Evolutionary conservation across 2,888 invertebrate species (phyloP).

Genomic region (Leptinotarsa rubiginosa): DNA sequence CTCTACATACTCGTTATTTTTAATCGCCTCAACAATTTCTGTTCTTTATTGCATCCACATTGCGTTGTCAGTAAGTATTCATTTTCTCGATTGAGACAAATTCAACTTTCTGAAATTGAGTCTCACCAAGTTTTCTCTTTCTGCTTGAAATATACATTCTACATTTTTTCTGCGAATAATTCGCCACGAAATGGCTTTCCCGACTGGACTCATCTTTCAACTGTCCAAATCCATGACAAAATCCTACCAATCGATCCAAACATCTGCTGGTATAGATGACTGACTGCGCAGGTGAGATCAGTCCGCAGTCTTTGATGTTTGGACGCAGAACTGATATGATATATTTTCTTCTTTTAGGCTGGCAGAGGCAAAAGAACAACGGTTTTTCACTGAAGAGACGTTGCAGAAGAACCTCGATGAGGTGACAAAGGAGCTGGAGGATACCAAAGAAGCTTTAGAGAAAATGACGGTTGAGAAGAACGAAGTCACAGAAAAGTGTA

Average conservation of each 20-base stretch:
- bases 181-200: not conserved
- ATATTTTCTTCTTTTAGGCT: constrained; percentile 61
- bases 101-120: not conserved
- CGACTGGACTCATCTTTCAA: not conserved
- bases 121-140: not conserved
- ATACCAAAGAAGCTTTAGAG: constrained; percentile 39
- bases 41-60: too few relatives aligned
- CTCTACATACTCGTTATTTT: too few relatives aligned
- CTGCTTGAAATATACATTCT: not conserved
- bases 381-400: constrained; percentile 46
- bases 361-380: constrained; percentile 51
- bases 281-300: constrained; percentile 56
- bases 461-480: constrained; percentile 43
- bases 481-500: constrained; percentile 50
- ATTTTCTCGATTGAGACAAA: too few relatives aligned
- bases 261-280: constrained; percentile 36
- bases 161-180: not conserved
- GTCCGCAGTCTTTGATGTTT: constrained; percentile 50
- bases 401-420: constrained; percentile 42
- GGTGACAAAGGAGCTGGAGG: constrained; percentile 49
- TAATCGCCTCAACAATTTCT: too few relatives aligned
- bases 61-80: too few relatives aligned
- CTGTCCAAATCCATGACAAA: not conserved
- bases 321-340: constrained; percentile 62
- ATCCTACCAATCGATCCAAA: constrained; percentile 38